Evolutionary conservation across 2,888 invertebrate genomes (phyloP).

Genomic region (Sesia apiformis): DNA sequence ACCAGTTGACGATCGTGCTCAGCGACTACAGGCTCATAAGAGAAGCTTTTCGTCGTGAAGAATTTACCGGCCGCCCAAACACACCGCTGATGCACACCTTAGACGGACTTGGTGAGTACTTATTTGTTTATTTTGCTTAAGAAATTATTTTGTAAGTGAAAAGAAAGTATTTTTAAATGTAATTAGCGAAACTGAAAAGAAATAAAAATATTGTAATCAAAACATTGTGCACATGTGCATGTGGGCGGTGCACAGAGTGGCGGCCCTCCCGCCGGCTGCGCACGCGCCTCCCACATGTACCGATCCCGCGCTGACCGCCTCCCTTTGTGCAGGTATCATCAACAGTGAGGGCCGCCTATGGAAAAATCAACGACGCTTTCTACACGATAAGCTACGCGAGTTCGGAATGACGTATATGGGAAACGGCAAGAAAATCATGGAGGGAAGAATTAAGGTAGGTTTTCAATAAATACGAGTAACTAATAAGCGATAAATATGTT

Average conservation of each 20-base stretch:
- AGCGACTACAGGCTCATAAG: constrained; percentile 90
- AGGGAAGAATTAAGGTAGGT: constrained; percentile 87
- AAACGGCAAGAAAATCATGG: constrained; percentile 86
- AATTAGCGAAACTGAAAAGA: neutral
- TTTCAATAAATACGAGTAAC: constrained; percentile 1
- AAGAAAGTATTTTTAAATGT: neutral
- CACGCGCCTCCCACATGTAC: constrained; percentile 45
- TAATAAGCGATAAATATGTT: neutral
- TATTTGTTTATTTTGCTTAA: neutral
- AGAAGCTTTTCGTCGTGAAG: constrained; percentile 88
- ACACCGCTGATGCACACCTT: constrained; percentile 90
- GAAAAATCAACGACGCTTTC: constrained; percentile 91
- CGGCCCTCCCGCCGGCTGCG: constrained; percentile 29
- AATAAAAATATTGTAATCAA: neutral
- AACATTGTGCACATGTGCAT: constrained; percentile 10
- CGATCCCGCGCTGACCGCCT: constrained; percentile 18
- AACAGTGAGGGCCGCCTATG: constrained; percentile 92
- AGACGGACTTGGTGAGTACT: constrained; percentile 89
- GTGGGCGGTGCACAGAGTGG: constrained; percentile 34
- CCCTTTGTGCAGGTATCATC: constrained; percentile 81
- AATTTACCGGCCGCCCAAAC: constrained; percentile 90
- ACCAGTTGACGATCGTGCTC: constrained; percentile 87
- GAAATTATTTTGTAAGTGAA: neutral
- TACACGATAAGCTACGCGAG: constrained; percentile 87
- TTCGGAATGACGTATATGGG: constrained; percentile 93